Evolutionary conservation across 2,113 vertebrate species (phyloP).

Genomic region (Gulo gulo): DNA sequence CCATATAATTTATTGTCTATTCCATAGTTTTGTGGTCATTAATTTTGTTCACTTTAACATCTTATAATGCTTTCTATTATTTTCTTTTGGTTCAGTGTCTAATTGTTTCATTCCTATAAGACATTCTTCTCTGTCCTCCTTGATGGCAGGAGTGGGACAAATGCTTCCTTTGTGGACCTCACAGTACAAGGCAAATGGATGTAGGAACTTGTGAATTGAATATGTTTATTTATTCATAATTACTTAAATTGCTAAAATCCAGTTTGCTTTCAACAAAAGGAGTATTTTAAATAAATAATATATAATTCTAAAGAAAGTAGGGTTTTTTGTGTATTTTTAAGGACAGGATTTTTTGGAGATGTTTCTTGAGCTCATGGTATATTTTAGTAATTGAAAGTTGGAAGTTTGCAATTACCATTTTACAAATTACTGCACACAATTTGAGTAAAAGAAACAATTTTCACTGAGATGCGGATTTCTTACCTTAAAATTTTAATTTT

Average conservation of each 20-base stretch:
- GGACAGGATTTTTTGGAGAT: neutral
- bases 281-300: slow-evolving; percentile 33
- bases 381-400: slow-evolving; percentile 29
- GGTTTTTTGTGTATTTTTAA: neutral
- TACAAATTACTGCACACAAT: neutral
- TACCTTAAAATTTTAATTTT: slow-evolving; percentile 35
- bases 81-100: slow-evolving; percentile 58
- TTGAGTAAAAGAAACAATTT: slow-evolving; percentile 30
- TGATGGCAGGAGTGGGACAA: slow-evolving; percentile 38
- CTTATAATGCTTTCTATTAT: slow-evolving; percentile 64
- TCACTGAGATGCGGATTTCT: neutral
- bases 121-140: slow-evolving; percentile 56
- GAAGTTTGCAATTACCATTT: slow-evolving; percentile 22
- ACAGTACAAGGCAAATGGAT: slow-evolving; percentile 31
- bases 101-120: slow-evolving; percentile 58
- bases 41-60: slow-evolving; percentile 53
- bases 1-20: neutral
- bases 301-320: neutral
- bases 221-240: slow-evolving; percentile 57
- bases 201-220: slow-evolving; percentile 46
- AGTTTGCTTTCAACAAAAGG: slow-evolving; percentile 47
- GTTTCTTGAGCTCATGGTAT: slow-evolving; percentile 6
- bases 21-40: slow-evolving; percentile 1
- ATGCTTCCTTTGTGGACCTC: slow-evolving; percentile 59
- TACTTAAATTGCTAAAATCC: slow-evolving; percentile 46